Evolutionary conservation across 2,797 vertebrate genomes (phyloP).

Genomic region (Anguilla pacifica): DNA sequence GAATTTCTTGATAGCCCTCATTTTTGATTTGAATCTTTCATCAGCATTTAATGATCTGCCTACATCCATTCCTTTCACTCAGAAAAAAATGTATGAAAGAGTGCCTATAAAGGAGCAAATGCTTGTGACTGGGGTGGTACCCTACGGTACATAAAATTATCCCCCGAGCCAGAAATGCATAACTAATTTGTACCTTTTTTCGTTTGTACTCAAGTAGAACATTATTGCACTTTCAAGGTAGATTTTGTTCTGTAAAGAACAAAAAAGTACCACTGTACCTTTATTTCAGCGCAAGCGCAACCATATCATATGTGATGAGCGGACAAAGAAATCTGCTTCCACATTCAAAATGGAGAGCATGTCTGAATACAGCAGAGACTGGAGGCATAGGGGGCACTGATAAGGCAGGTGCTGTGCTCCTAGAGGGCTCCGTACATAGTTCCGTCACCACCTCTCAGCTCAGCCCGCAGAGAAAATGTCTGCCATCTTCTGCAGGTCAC

Average conservation of each 20-base stretch:
- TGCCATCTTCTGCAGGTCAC: neutral
- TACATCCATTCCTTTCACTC: too few species aligned
- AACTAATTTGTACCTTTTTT: too few species aligned
- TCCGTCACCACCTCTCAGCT: neutral
- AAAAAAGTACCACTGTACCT: neutral
- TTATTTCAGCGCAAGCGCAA: neutral
- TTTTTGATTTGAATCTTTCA: neutral
- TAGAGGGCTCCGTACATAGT: neutral
- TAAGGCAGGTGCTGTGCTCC: neutral
- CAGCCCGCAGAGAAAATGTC: neutral
- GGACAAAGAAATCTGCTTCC: constrained; percentile 34
- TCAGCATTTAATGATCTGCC: neutral
- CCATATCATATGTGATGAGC: constrained; percentile 21
- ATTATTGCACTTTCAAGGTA: too few species aligned
- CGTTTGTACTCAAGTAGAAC: too few species aligned
- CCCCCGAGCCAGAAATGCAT: too few species aligned
- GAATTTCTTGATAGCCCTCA: neutral
- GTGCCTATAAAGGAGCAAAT: too few species aligned
- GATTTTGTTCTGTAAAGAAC: too few species aligned
- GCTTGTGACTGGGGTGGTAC: too few species aligned
- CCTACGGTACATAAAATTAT: too few species aligned
- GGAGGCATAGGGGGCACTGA: neutral
- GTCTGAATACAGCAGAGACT: neutral
- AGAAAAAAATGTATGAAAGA: too few species aligned
- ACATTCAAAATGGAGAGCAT: constrained; percentile 39